Evolutionary conservation across 2,113 vertebrate species (phyloP), one percentile per base, ranked within the genome.

Genomic region (Cynocephalus volans): DNA sequence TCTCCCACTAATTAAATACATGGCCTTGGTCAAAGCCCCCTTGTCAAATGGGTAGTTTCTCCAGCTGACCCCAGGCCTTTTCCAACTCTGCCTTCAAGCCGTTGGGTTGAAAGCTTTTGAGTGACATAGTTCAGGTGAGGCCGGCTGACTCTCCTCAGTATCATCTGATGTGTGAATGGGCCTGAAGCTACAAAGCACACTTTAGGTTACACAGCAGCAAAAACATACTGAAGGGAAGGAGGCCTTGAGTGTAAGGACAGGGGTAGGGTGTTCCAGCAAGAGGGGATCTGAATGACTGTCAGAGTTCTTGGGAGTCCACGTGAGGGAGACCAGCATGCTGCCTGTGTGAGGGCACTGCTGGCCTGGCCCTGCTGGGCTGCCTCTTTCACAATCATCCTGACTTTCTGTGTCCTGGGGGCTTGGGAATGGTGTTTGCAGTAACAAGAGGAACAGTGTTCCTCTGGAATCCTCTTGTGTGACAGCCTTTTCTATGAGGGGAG

Each of bases 401-500:
- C 3, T 2, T n/a, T 69, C 52, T 17, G 15, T 56, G 54, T 72
- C 85, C 90, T 31, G 21, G 45, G 28, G 36, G 8, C 45, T 73
- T 41, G 33, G 21, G 50, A n/a, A 23, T 82, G 19, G 50, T 70
- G 12, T 80, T 88, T 82, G 31, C n/a, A 28, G 6, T 81, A 56
- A 93, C 31, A 64, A 33, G 92, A 79, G 87, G 28, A 88, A 10
- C 56, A 77, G 69, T 93, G 64, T 81, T 92, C 24, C n/a, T 83
- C 54, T 84, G 81, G 58, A 92, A 90, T 92, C 84, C 85, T 83
- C 77, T 92, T 9, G 24, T 33, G 1, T 64, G 75, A 90, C 41
- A 41, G 31, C 65, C 86, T 85, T 92, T 82, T 73, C 87, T 79
- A 2, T 54, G 64, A 94, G 31, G 77, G 58, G 31, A 56, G 50